phyloP scores from a whole-genome alignment of 2,888 invertebrate species.

The Bursaphelenchus okinawaensis region DNA sequence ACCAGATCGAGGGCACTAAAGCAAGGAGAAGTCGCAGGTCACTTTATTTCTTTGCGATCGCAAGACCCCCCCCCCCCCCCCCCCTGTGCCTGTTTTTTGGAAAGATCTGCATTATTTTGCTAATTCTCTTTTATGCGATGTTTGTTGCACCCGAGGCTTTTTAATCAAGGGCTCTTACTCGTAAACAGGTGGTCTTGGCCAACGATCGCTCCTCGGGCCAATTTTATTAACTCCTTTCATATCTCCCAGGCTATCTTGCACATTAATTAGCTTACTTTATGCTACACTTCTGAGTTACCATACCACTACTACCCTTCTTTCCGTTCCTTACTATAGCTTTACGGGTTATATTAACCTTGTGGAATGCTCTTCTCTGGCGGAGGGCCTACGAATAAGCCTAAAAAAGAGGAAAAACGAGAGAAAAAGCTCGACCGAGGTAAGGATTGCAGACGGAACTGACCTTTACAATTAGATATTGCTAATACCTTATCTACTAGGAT shows the following conservation, averaged over 20 bases:
- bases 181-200: background rate
- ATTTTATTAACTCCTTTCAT: background rate
- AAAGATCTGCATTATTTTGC: background rate
- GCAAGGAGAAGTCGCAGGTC: background rate
- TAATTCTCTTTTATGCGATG: background rate
- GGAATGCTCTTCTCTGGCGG: constrained; percentile 22
- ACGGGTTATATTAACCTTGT: no score
- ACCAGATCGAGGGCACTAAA: background rate
- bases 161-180: background rate
- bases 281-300: no score
- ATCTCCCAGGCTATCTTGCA: no score
- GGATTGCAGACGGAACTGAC: no score
- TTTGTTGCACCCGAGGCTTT: background rate
- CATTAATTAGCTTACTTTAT: no score
- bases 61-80: background rate
- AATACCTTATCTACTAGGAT: no score
- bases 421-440: constrained; percentile 44
- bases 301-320: no score
- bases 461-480: no score
- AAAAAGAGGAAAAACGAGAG: constrained; percentile 47
- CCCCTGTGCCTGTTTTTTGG: background rate
- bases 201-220: background rate
- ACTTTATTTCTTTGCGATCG: background rate
- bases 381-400: constrained; percentile 29
- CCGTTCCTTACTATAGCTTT: no score